Evolutionary conservation across 1,140 invertebrate species (phyloP).

Genomic region (Brachionus rubens): DNA sequence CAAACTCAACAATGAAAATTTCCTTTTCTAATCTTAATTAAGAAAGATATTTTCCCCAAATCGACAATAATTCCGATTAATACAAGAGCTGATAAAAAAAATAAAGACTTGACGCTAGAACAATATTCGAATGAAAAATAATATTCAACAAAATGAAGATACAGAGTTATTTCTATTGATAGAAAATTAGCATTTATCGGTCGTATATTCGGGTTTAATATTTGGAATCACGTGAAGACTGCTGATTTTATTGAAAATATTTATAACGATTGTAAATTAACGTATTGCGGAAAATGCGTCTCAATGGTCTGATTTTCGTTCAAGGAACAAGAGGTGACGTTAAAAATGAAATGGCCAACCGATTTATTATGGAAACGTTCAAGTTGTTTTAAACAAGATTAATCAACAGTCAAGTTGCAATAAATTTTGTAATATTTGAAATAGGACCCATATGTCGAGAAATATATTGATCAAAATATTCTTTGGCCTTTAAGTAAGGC

Average conservation of each 20-base stretch:
- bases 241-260: conserved; percentile 48
- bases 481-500: conserved; percentile 54
- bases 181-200: conserved; percentile 51
- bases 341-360: conserved; percentile 59
- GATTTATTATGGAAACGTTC: conserved; percentile 53
- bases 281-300: conserved; percentile 59
- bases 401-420: conserved; percentile 52
- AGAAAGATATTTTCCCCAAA: not conserved
- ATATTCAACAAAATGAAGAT: not conserved
- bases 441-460: conserved; percentile 58
- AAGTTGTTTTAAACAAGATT: not conserved
- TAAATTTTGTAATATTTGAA: conserved; percentile 54
- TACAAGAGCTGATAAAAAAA: not conserved
- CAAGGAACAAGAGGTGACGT: conserved; percentile 58
- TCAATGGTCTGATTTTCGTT: conserved; percentile 59
- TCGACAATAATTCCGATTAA: not conserved
- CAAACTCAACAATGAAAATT: not conserved
- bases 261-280: conserved; percentile 55
- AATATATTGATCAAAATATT: conserved; percentile 57
- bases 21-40: not conserved
- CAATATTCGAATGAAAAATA: not conserved
- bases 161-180: conserved; percentile 3
- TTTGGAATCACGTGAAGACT: conserved; percentile 55
- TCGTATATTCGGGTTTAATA: conserved; percentile 56
- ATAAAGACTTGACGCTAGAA: not conserved